Conservation (phyloP, 2,888 invertebrate genomes). For the Leucophenga montana region DNA sequence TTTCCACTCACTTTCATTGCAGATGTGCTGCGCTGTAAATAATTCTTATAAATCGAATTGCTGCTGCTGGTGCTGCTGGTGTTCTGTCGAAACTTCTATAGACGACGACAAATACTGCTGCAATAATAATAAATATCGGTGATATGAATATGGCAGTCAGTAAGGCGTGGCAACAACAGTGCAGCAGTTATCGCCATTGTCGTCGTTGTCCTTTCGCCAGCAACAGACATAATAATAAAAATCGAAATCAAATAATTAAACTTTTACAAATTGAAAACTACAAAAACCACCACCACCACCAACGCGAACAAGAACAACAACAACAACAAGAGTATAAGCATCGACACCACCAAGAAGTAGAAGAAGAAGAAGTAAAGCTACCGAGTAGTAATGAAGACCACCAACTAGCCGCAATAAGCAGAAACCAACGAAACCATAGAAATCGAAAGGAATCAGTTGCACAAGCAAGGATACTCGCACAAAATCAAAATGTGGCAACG, state of each 20-base stretch:
- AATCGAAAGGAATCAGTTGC: constrained; percentile 37
- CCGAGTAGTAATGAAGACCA: constrained; percentile 47
- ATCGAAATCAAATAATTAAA: neutral
- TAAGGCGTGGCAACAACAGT: no score
- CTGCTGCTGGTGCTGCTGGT: no score
- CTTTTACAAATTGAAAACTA: constrained; percentile 32
- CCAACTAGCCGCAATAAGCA: constrained; percentile 40
- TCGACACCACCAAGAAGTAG: constrained; percentile 52
- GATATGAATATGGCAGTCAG: no score
- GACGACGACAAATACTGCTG: no score
- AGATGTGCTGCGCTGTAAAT: constrained; percentile 19
- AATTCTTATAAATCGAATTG: neutral
- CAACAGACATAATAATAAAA: constrained; percentile 24
- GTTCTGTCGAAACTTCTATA: no score
- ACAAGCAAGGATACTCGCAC: constrained; percentile 16
- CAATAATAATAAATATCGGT: no score
- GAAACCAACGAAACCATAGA: constrained; percentile 21
- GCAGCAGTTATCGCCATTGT: no score
- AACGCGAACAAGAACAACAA: no score
- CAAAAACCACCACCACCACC: constrained; percentile 37
- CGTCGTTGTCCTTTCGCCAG: no score
- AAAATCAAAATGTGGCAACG: constrained; percentile 5
- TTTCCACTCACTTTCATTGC: neutral
- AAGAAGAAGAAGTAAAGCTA: constrained; percentile 61
- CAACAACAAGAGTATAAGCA: no score